Percentiles rank a stretch among this genome's conserved stretches.
Conservation (phyloP, 2,888 invertebrate genomes). For the Chouioia cunea region DNA sequence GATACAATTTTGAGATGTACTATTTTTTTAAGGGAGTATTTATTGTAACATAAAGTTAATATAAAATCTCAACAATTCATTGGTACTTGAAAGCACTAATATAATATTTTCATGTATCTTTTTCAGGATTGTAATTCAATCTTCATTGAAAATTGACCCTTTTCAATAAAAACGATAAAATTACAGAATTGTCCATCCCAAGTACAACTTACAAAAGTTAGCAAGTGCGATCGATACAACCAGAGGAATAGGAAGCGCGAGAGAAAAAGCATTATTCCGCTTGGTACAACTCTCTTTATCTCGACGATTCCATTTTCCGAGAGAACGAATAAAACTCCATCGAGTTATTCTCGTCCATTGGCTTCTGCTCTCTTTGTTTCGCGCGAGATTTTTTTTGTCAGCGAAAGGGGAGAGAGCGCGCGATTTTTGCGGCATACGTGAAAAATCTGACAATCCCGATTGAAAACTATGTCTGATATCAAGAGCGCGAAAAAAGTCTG, state of each 20-base stretch:
- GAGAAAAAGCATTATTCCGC: conserved; percentile 6
- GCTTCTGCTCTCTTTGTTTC: conserved; percentile 10
- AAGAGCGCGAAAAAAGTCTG: neutral
- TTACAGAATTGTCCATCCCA: no score
- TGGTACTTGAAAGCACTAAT: neutral
- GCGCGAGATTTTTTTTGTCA: neutral
- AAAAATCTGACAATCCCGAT: conserved; percentile 3
- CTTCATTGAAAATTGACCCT: no score
- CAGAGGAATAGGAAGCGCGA: conserved; percentile 1
- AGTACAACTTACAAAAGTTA: no score
- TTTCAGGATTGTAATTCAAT: no score
- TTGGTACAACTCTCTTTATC: neutral
- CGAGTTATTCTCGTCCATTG: conserved; percentile 23
- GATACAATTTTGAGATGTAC: no score
- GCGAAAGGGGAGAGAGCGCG: neutral
- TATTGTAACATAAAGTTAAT: no score
- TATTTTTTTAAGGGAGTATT: no score
- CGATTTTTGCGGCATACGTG: neutral
- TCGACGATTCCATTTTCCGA: conserved; percentile 20
- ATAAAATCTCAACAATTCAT: neutral
- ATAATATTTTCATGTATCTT: neutral
- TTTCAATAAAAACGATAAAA: no score
- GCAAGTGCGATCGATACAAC: neutral
- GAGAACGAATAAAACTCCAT: conserved; percentile 27
- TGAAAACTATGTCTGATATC: conserved; percentile 4